Evolutionary conservation across 2,113 vertebrate species (phyloP).

Genomic region (Dendropsophus ebraccatus): DNA sequence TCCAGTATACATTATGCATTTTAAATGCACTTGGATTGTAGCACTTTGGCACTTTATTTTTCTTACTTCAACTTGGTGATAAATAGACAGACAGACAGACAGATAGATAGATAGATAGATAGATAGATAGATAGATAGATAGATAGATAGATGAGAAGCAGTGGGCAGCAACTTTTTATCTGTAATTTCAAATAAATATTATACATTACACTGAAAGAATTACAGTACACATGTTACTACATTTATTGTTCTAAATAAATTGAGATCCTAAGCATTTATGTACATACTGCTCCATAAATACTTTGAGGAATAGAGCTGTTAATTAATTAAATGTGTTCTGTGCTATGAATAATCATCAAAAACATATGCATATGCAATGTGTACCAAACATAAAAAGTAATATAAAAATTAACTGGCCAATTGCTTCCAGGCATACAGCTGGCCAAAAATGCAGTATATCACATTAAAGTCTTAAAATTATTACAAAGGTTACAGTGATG

Average conservation of each 20-base stretch:
- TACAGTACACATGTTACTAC: background rate
- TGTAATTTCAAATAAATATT: background rate
- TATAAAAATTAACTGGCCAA: slow-evolving; percentile 32
- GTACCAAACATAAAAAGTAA: slow-evolving; percentile 50
- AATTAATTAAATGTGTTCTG: slow-evolving; percentile 49
- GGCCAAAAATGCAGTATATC: slow-evolving; percentile 25
- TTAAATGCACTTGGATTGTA: too few relatives aligned
- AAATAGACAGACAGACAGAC: too few relatives aligned
- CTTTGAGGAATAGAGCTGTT: slow-evolving; percentile 34
- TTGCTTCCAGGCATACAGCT: slow-evolving; percentile 51
- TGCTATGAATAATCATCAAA: slow-evolving; percentile 26
- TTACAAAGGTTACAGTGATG: slow-evolving; percentile 20
- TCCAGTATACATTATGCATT: too few relatives aligned
- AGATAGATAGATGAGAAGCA: background rate
- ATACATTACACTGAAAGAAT: background rate
- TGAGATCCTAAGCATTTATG: slow-evolving; percentile 17
- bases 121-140: background rate
- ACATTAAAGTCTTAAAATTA: background rate
- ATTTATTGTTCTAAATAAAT: slow-evolving; percentile 40
- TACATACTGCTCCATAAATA: slow-evolving; percentile 42
- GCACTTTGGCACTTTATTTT: too few relatives aligned
- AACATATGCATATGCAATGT: slow-evolving; percentile 51
- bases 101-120: background rate
- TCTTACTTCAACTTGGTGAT: too few relatives aligned
- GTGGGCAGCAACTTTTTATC: background rate